Evolutionary conservation across 1,140 invertebrate species (phyloP), one percentile per base, ranked within the genome.

Genomic region (Lethocerus indicus): DNA sequence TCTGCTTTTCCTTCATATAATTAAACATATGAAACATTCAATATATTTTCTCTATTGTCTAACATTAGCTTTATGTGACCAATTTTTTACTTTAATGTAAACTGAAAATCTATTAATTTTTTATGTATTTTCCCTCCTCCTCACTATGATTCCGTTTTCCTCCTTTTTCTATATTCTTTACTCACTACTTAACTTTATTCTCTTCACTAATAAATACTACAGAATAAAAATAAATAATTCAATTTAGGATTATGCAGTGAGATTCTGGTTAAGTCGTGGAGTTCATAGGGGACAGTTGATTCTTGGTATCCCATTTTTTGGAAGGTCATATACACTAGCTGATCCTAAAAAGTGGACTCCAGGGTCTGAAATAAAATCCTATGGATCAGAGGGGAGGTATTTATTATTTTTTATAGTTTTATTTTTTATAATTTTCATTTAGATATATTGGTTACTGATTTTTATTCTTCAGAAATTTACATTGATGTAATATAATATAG

Each of bases 291-390:
- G 68, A 2, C 79, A 81, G 59, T 52, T 81, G 2, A 61, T 78
- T 13, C 45, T 81, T 2, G 77, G 76, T 6, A 60, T 79, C 25
- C 72, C 74, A 3, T 71, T 74, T 43, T 79, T 74, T 51, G 78
- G 75, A 1, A 63, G 71, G 45, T 68, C 70, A 2, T 81, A 75
- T 56, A 74, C 68, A 1, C 61, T 81, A 27, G 53, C 56, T 14
- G 64, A 71, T 61, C 53, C 60, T 53, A 53, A 13, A 57, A 65
- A 58, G 13, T 67, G 50, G 14, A 67, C 54, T 37, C 67, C 59
- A 23, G 70, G 58, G 49, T 63, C 65, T 47, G 61, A 58, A 23
- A 69, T 71, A 54, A 50, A 52, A 37, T 54, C 16, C 12, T 26
- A 44, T 27, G 63, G 50, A 52, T 49, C 53, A 49, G 51, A 71